Conservation (phyloP, 2,888 invertebrate species). For the Caenorhabditis japonica region DNA sequence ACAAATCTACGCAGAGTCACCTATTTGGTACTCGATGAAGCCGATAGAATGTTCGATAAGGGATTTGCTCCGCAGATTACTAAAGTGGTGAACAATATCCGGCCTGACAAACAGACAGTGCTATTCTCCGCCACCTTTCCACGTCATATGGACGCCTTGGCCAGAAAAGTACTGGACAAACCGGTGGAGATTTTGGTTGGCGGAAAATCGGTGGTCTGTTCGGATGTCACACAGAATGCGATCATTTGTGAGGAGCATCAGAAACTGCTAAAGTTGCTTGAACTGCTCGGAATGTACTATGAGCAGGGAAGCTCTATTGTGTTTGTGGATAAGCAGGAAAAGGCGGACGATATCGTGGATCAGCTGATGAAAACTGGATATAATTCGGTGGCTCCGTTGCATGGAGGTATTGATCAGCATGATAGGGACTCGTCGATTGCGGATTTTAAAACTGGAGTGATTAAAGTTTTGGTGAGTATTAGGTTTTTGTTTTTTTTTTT, state of each 20-base stretch:
- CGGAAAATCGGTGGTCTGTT: constrained; percentile 95
- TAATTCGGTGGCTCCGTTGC: constrained; percentile 90
- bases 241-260: constrained; percentile 93
- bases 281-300: constrained; percentile 83
- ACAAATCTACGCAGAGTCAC: constrained; percentile 97
- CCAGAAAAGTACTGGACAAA: constrained; percentile 90
- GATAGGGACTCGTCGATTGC: constrained; percentile 97
- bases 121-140: constrained; percentile 99
- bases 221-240: constrained; percentile 95
- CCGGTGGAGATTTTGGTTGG: constrained; percentile 91
- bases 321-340: constrained; percentile 95
- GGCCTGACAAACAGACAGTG: constrained; percentile 91
- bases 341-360: constrained; percentile 82
- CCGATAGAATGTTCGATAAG: constrained; percentile 99
- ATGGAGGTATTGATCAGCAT: constrained; percentile 99
- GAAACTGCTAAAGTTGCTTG: constrained; percentile 95
- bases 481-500: neutral
- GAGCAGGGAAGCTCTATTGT: constrained; percentile 89
- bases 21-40: constrained; percentile 97
- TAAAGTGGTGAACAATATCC: constrained; percentile 95
- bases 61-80: constrained; percentile 93
- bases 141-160: constrained; percentile 97
- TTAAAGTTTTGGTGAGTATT: constrained; percentile 85
- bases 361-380: constrained; percentile 97
- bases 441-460: constrained; percentile 95